These are phyloP conservation scores for Corydoras sp. DNA, from an alignment of 2,113 vertebrate species.

Conservation along the genomic window DNA sequence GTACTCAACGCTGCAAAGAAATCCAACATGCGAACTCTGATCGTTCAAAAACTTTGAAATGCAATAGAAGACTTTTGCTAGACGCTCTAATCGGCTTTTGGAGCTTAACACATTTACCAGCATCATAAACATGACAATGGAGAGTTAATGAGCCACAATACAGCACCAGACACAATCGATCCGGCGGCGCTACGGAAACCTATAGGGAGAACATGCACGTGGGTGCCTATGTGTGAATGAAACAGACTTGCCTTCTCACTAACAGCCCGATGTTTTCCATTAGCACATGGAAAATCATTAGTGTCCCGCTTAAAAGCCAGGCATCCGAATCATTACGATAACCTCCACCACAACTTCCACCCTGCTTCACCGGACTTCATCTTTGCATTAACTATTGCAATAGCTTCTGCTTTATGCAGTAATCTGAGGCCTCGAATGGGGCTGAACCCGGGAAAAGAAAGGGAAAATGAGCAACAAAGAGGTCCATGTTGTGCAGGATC, in stretches of 20 bases:
- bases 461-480: conserved; percentile 22
- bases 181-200: conserved; percentile 44
- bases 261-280: conserved; percentile 35
- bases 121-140: too few species aligned
- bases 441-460: conserved; percentile 39
- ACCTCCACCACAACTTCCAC: background rate
- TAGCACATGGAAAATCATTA: conserved; percentile 39
- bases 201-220: conserved; percentile 21
- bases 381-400: conserved; percentile 43
- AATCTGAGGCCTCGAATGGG: conserved; percentile 56
- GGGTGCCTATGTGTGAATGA: conserved; percentile 14
- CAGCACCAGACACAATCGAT: conserved; percentile 42
- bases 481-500: background rate
- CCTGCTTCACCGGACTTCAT: conserved; percentile 14
- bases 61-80: too few species aligned
- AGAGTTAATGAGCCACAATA: conserved; percentile 2
- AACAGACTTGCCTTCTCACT: conserved; percentile 23
- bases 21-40: too few species aligned
- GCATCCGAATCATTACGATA: conserved; percentile 15
- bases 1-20: too few species aligned
- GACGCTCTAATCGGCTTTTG: too few species aligned
- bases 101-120: too few species aligned
- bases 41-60: too few species aligned
- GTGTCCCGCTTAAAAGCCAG: conserved; percentile 27
- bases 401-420: conserved; percentile 47